Percentiles rank a stretch among this genome's conserved stretches.
phyloP scores from a whole-genome alignment of 2,888 invertebrate species.

The Branchellion lobata region DNA sequence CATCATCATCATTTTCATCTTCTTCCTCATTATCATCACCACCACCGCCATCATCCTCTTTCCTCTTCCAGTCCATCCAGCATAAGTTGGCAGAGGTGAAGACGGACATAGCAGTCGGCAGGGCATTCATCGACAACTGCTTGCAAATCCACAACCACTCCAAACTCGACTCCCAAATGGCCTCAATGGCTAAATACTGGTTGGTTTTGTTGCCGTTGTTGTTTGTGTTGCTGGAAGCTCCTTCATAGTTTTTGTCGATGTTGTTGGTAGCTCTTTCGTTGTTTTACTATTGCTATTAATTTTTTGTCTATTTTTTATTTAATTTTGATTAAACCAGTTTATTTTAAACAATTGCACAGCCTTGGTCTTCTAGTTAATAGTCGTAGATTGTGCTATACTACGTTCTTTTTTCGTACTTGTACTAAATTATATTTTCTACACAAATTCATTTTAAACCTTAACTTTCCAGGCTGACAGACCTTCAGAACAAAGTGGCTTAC shows the following conservation, averaged over 20 bases:
- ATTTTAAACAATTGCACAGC: background rate
- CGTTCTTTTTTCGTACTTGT: too few relatives aligned
- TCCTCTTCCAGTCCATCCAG: constrained; percentile 64
- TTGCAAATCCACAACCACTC: constrained; percentile 58
- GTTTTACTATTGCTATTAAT: background rate
- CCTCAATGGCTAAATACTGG: constrained; percentile 65
- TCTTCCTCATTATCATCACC: too few relatives aligned
- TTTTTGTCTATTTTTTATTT: background rate
- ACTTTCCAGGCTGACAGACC: constrained; percentile 59
- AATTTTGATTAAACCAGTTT: background rate
- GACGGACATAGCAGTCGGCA: constrained; percentile 60
- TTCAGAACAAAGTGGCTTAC: constrained; percentile 61
- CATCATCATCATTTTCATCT: too few relatives aligned
- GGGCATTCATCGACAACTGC: constrained; percentile 63
- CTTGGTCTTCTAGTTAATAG: background rate
- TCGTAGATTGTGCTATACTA: too few relatives aligned
- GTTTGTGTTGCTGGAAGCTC: background rate
- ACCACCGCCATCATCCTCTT: too few relatives aligned
- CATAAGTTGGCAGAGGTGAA: constrained; percentile 64
- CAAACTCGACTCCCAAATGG: constrained; percentile 60
- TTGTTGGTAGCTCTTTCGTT: background rate
- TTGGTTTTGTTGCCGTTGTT: constrained; percentile 49
- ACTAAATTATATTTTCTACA: too few relatives aligned
- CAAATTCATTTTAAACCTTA: too few relatives aligned
- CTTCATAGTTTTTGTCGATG: background rate